Conservation (phyloP, 2,113 vertebrate genomes). For the Gopherus evgoodei region DNA sequence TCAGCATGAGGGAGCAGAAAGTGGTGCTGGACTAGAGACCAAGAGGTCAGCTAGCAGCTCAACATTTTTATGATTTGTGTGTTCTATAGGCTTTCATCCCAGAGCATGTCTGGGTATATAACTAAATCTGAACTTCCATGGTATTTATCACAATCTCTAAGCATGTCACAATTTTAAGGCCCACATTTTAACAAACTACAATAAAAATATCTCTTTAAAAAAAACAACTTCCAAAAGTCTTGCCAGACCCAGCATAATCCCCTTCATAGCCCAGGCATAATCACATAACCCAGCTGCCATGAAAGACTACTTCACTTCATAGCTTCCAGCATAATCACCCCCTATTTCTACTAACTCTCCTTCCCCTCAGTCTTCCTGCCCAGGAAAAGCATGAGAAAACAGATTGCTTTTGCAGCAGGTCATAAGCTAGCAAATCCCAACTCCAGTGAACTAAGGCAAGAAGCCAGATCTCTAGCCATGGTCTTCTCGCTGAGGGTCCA, state of each 20-base stretch:
- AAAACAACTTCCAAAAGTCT: background rate
- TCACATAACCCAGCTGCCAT: background rate
- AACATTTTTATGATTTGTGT: background rate
- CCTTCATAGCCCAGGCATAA: background rate
- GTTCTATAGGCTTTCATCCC: background rate
- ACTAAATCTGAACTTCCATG: background rate
- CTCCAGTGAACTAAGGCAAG: background rate
- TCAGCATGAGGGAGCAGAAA: background rate
- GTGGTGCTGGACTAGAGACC: background rate
- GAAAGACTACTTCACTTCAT: background rate
- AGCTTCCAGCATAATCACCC: background rate
- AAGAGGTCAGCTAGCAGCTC: no score
- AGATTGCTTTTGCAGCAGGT: fast-evolving
- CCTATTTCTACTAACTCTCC: background rate
- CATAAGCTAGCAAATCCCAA: background rate
- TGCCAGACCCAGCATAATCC: background rate
- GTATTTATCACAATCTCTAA: background rate
- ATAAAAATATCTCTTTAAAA: background rate
- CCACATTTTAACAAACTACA: background rate
- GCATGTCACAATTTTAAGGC: background rate
- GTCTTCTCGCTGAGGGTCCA: background rate
- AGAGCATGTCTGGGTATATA: background rate
- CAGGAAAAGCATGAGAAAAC: background rate
- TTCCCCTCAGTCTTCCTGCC: fast-evolving
- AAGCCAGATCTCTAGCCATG: background rate